These are phyloP conservation scores for Macrochelys suwanniensis DNA, from an alignment of 2,797 vertebrate species.

Conservation along the genomic window DNA sequence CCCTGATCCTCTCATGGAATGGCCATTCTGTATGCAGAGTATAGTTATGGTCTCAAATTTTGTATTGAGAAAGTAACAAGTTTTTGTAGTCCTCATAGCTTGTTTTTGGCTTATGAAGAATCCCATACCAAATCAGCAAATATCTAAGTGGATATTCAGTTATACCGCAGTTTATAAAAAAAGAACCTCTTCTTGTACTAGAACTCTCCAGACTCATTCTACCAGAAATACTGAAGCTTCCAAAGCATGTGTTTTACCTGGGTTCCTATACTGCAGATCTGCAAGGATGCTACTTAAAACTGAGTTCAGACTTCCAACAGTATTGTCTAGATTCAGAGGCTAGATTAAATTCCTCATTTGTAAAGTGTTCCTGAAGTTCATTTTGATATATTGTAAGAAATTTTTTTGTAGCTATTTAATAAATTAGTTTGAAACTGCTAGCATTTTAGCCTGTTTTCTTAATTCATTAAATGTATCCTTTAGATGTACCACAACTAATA, in stretches of 20 bases:
- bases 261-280: not conserved
- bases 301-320: not conserved
- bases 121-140: not conserved
- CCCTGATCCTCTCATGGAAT: not conserved
- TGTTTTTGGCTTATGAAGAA: not conserved
- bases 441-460: not conserved
- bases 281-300: not conserved
- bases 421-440: not conserved
- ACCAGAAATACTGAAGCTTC: not conserved
- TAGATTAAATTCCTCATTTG: conserved; percentile 4
- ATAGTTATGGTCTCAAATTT: not conserved
- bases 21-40: not conserved
- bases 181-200: not conserved
- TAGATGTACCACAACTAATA: not conserved
- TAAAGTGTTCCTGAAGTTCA: not conserved
- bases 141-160: not conserved
- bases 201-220: not conserved
- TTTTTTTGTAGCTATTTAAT: not conserved
- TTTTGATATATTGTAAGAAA: not conserved
- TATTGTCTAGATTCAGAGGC: not conserved
- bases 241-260: not conserved
- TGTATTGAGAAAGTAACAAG: not conserved
- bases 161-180: not conserved
- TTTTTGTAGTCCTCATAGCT: not conserved
- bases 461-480: not conserved